Evolutionary conservation across 2,888 invertebrate species (phyloP).

Genomic region (Drosophila siamana): DNA sequence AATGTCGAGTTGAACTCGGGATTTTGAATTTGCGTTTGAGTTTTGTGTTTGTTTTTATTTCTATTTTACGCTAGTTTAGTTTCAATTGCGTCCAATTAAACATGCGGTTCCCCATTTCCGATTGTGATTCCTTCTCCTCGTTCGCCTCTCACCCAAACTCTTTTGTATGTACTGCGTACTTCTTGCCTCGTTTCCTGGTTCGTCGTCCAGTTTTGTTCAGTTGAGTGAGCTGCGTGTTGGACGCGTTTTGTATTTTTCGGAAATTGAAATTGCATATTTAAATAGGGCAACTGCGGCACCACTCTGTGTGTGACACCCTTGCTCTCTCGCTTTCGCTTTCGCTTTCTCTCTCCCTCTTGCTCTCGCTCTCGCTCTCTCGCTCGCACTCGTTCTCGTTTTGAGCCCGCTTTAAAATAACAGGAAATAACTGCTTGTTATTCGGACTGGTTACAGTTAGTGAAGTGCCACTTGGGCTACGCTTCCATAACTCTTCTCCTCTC

Average conservation of each 20-base stretch:
- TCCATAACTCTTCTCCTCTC: slow-evolving; percentile 29
- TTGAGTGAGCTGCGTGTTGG: slow-evolving; percentile 60
- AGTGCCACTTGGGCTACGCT: slow-evolving; percentile 21
- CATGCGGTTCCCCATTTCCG: slow-evolving; percentile 75
- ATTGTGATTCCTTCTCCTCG: slow-evolving; percentile 49
- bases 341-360: not conserved
- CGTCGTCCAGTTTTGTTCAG: slow-evolving; percentile 12
- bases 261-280: slow-evolving; percentile 83
- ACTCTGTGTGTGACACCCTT: slow-evolving; percentile 13
- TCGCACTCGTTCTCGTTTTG: not conserved
- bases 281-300: slow-evolving; percentile 54
- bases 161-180: not conserved
- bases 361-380: not conserved
- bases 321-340: not conserved
- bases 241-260: slow-evolving; percentile 71
- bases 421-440: slow-evolving; percentile 31
- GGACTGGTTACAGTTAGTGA: slow-evolving; percentile 23
- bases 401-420: slow-evolving; percentile 21
- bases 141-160: not conserved
- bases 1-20: slow-evolving; percentile 12
- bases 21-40: slow-evolving; percentile 13
- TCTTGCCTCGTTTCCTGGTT: not conserved
- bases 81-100: slow-evolving; percentile 81
- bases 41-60: slow-evolving; percentile 57
- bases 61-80: slow-evolving; percentile 79